phyloP scores from a whole-genome alignment of 2,113 vertebrate genomes.

The Procavia capensis region DNA sequence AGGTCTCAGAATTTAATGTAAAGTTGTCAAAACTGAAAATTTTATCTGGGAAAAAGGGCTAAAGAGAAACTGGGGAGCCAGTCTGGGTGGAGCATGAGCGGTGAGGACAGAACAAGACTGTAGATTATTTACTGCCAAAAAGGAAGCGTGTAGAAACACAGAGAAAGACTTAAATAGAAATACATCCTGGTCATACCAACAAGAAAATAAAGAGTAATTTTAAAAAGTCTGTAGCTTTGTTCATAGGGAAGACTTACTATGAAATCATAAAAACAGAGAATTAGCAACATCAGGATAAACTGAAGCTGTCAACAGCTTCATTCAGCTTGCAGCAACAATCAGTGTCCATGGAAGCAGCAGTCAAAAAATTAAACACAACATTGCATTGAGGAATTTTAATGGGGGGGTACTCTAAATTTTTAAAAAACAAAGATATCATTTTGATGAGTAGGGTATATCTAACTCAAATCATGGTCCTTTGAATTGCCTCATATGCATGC shows the following conservation, averaged over 20 bases:
- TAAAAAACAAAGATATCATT: not conserved
- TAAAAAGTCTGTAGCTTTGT: not conserved
- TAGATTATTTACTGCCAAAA: slow-evolving; percentile 22
- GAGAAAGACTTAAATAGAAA: not conserved
- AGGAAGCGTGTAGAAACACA: not conserved
- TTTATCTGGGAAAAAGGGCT: not conserved
- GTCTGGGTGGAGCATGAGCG: not conserved
- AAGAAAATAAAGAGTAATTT: slow-evolving; percentile 20
- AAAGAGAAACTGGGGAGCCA: not conserved
- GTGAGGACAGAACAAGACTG: not conserved
- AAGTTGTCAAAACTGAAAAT: slow-evolving; percentile 52
- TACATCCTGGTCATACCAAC: not conserved
- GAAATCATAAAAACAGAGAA: not conserved
- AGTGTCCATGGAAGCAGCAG: not conserved
- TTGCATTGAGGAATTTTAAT: not conserved
- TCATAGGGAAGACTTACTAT: not conserved
- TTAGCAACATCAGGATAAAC: not conserved
- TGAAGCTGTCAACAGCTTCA: not conserved
- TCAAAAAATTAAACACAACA: not conserved
- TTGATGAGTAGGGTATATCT: not conserved
- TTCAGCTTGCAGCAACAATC: not conserved
- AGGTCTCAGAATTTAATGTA: not conserved
- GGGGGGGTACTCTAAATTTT: not conserved
- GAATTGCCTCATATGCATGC: not conserved
- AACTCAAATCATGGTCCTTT: not conserved